Conservation (phyloP, 1,140 invertebrate genomes). For the Acyrthosiphon pisum region DNA sequence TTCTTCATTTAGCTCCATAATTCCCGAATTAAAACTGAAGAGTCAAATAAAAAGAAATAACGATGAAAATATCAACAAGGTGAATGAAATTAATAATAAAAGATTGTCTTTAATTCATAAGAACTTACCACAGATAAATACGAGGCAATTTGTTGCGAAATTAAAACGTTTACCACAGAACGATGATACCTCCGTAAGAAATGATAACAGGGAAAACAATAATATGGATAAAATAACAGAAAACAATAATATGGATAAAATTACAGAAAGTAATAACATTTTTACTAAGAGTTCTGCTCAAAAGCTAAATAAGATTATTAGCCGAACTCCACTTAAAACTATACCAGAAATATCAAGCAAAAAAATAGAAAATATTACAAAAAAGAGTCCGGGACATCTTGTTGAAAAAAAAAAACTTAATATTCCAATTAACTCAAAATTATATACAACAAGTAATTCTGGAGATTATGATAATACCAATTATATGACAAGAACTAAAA, state of each 20-base stretch:
- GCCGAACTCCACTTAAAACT: no score
- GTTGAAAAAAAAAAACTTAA: background rate
- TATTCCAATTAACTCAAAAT: background rate
- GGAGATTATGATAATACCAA: background rate
- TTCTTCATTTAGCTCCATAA: background rate
- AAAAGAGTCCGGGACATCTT: background rate
- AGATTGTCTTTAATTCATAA: no score
- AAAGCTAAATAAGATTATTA: background rate
- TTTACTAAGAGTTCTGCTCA: background rate
- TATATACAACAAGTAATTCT: background rate
- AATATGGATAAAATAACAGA: background rate
- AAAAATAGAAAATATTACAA: background rate
- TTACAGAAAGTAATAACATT: background rate
- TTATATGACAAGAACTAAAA: no score
- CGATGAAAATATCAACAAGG: background rate
- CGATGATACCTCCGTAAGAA: background rate
- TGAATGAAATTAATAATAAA: background rate
- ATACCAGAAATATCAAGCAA: background rate
- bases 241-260: background rate
- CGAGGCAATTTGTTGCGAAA: background rate
- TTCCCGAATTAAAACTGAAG: background rate
- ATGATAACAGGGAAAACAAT: background rate
- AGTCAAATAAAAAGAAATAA: background rate
- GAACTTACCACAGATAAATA: background rate
- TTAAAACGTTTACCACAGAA: background rate